Evolutionary conservation across 2,797 vertebrate species (phyloP), one percentile per base, ranked within the genome.

Genomic region (Thamnophis elegans): DNA sequence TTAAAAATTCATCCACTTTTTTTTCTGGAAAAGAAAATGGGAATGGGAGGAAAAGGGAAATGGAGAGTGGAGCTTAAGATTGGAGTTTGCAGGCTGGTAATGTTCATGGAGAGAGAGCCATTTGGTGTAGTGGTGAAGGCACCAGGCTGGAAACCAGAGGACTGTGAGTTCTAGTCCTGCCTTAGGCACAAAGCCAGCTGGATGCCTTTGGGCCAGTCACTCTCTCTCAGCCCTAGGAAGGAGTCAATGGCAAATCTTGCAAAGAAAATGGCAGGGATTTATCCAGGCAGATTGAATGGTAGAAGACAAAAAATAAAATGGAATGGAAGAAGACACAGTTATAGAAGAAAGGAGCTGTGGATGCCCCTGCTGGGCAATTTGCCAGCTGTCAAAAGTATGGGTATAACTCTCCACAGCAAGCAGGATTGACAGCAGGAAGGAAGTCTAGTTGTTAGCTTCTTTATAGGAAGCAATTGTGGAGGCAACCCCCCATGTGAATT

Each of bases 391-490:
- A 47, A 87, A 56, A 11, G 25, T 59, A 20, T 25, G 60, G 14
- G 26, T 22, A 87, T 82, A 55, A 42, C 62, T 55, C 47, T 78
- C 25, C 47, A 13, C 13, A 36, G 26, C 36, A 26, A 82, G 65
- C 16, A 18, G 51, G 56, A 26, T 26, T 92, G 88, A 32, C 20
- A 53, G 59, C 68, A 20, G 18, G 13, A 59, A 90, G 65, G 82
- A 65, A 78, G 12, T 51, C 47, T 82, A 47, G 36, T 87, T 62
- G n/a, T 82, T 47, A 54, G 36, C 4, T 36, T 68, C 55, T 90
- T 88, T 78, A 88, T 88, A 36, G 28, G 62, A 90, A 28, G 62
- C 85, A 93, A 90, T 82, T 90, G 89, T 88, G 88, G 68, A 82
- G 86, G 54, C 89, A 47, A 25, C 89, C n/a, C n/a, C n/a, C 88